These are phyloP conservation scores for Lysandra bellargus DNA, from an alignment of 2,888 invertebrate species.

Conservation along the genomic window DNA sequence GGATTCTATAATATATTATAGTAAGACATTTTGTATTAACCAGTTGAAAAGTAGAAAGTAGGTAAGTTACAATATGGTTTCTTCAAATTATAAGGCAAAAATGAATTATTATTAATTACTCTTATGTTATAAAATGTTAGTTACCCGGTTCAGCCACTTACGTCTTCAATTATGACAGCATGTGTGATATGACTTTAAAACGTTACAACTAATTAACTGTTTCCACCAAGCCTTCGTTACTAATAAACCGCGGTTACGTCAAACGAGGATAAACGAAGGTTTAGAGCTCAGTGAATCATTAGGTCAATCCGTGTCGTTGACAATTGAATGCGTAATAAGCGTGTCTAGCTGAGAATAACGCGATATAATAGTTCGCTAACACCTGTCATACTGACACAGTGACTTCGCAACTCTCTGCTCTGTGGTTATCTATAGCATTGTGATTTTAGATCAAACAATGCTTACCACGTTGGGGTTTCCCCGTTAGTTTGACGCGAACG, in stretches of 20 bases:
- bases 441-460: constrained; percentile 61
- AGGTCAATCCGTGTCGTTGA: constrained; percentile 73
- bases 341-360: constrained; percentile 47
- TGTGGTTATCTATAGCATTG: constrained; percentile 55
- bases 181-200: background rate
- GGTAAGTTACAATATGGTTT: too few relatives aligned
- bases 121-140: too few relatives aligned
- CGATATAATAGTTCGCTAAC: constrained; percentile 42
- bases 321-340: constrained; percentile 66
- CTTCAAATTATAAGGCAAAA: too few relatives aligned
- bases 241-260: constrained; percentile 53
- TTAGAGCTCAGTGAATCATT: constrained; percentile 74
- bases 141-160: too few relatives aligned
- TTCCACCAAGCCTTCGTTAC: background rate
- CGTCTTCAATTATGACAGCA: too few relatives aligned
- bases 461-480: constrained; percentile 65
- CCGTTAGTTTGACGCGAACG: constrained; percentile 50
- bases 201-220: background rate
- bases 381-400: constrained; percentile 47
- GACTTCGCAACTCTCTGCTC: constrained; percentile 49
- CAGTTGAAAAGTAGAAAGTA: too few relatives aligned
- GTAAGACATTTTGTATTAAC: too few relatives aligned
- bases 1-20: too few relatives aligned
- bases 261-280: constrained; percentile 68
- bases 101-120: too few relatives aligned